Evolutionary conservation across 2,888 invertebrate species (phyloP).

Genomic region (Euzophera pinguis): DNA sequence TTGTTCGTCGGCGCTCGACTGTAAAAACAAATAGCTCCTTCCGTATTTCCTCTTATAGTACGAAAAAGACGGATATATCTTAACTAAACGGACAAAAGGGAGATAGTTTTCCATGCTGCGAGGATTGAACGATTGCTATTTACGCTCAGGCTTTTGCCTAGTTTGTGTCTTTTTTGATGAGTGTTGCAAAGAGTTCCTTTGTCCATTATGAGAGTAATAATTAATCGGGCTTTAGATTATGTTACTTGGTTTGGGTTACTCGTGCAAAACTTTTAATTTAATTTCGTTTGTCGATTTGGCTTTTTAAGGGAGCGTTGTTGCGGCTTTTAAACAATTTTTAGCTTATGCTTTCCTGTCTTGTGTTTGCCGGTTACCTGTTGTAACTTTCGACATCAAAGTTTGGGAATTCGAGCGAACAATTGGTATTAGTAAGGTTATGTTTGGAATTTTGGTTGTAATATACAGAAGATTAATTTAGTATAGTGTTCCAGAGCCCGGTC

Average conservation of each 20-base stretch:
- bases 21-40: slow-evolving; percentile 76
- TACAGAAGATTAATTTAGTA: background rate
- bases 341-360: slow-evolving; percentile 41
- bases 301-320: slow-evolving; percentile 59
- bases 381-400: slow-evolving; percentile 25
- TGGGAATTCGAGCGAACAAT: slow-evolving; percentile 18
- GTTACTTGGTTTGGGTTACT: slow-evolving; percentile 61
- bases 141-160: slow-evolving; percentile 67
- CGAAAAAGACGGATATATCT: slow-evolving; percentile 64
- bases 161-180: slow-evolving; percentile 66
- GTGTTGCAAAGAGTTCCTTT: slow-evolving; percentile 62
- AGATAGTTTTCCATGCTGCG: slow-evolving; percentile 56
- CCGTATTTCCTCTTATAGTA: slow-evolving; percentile 61
- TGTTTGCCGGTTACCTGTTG: slow-evolving; percentile 38
- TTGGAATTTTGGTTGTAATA: background rate
- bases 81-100: slow-evolving; percentile 49
- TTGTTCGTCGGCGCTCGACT: slow-evolving; percentile 75
- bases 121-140: slow-evolving; percentile 67
- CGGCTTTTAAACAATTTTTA: slow-evolving; percentile 54
- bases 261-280: slow-evolving; percentile 72
- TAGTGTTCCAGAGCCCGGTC: background rate
- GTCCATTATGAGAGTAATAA: slow-evolving; percentile 67
- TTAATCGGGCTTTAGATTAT: slow-evolving; percentile 70
- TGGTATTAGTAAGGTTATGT: background rate
- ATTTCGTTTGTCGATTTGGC: slow-evolving; percentile 64